These are phyloP conservation scores for Lithosia quadra DNA, from an alignment of 2,888 invertebrate species.

Conservation along the genomic window DNA sequence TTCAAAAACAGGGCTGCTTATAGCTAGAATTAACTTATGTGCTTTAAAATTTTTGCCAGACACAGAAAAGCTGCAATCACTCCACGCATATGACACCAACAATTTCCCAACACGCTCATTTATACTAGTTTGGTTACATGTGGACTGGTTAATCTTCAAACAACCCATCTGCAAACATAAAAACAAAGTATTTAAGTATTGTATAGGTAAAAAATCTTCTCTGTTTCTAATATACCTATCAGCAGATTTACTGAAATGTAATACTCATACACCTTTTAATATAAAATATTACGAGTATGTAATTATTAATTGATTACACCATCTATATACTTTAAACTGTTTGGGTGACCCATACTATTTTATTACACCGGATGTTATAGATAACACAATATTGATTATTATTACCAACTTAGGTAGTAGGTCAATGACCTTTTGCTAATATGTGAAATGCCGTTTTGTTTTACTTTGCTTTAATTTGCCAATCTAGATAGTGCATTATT, in stretches of 20 bases:
- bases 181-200: neutral
- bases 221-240: neutral
- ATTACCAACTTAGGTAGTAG: neutral
- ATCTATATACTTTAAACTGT: neutral
- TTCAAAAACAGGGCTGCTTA: slow-evolving; percentile 90
- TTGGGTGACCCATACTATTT: neutral
- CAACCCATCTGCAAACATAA: slow-evolving; percentile 76
- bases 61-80: slow-evolving; percentile 88
- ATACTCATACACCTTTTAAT: too few species aligned
- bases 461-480: neutral
- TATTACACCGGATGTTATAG: neutral
- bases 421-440: slow-evolving; percentile 5
- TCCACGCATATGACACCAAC: slow-evolving; percentile 83
- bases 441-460: neutral
- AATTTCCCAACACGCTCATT: slow-evolving; percentile 82
- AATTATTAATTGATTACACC: neutral
- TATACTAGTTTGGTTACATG: slow-evolving; percentile 65
- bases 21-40: slow-evolving; percentile 88
- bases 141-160: slow-evolving; percentile 62
- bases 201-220: neutral
- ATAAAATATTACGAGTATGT: neutral
- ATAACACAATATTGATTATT: neutral
- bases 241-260: too few species aligned
- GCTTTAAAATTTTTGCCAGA: slow-evolving; percentile 84
- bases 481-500: neutral